Conservation (phyloP, 1,140 invertebrate genomes). For the Archegozetes longisetosus region DNA sequence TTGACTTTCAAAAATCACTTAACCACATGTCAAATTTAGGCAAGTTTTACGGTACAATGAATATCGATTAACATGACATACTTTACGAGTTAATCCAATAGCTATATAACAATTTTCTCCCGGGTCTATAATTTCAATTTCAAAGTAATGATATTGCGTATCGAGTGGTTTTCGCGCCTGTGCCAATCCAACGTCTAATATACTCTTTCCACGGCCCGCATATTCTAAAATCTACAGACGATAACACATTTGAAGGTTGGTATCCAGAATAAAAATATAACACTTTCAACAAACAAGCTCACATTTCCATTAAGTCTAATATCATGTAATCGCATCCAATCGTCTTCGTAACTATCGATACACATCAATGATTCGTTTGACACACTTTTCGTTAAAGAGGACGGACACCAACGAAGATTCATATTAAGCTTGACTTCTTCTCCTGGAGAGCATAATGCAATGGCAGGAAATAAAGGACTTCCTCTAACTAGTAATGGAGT, state of each 20-base stretch:
- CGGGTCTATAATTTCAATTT: slow-evolving; percentile 41
- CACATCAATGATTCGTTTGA: slow-evolving; percentile 35
- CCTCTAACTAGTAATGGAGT: slow-evolving; percentile 23
- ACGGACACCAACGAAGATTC: slow-evolving; percentile 19
- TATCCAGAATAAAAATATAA: no score
- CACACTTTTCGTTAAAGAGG: slow-evolving; percentile 24
- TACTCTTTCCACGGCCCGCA: slow-evolving; percentile 37
- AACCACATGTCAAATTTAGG: no score
- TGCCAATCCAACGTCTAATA: slow-evolving; percentile 40
- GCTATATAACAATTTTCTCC: slow-evolving; percentile 42
- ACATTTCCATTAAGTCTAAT: slow-evolving; percentile 32
- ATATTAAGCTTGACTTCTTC: slow-evolving; percentile 30
- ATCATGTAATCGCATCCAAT: slow-evolving; percentile 38
- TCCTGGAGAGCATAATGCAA: slow-evolving; percentile 32
- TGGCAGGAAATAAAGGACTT: slow-evolving; percentile 29
- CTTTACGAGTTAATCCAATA: slow-evolving; percentile 39
- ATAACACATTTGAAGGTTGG: no score
- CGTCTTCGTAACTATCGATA: slow-evolving; percentile 38
- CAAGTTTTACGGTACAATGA: no score
- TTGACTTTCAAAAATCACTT: no score
- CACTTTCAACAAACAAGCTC: no score
- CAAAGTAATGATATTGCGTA: slow-evolving; percentile 41
- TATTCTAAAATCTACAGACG: slow-evolving; percentile 38
- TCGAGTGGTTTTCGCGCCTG: slow-evolving; percentile 37
- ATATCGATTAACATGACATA: slow-evolving; percentile 21